phyloP scores from a whole-genome alignment of 2,888 invertebrate genomes.

The Diarsia brunnea region DNA sequence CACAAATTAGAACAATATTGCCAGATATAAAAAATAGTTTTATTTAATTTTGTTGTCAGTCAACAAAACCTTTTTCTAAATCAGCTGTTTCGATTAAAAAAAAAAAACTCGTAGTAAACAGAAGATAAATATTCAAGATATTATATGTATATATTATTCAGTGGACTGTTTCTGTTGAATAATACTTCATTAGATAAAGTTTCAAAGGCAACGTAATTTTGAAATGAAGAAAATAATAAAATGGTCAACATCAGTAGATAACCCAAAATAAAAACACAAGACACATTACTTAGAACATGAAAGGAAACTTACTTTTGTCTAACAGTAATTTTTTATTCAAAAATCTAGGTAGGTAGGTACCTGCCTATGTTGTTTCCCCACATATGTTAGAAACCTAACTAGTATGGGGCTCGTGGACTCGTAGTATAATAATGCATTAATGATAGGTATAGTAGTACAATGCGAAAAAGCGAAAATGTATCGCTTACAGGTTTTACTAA shows the following conservation, averaged over 20 bases:
- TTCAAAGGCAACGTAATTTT: neutral
- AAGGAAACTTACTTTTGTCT: neutral
- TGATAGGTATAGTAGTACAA: no score
- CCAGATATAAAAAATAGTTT: neutral
- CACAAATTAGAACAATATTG: slow-evolving; percentile 8
- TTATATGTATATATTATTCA: no score
- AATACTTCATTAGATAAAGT: neutral
- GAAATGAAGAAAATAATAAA: neutral
- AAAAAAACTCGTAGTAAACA: neutral
- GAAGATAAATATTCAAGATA: neutral
- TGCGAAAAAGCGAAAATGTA: neutral
- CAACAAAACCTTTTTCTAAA: neutral
- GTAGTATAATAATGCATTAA: no score
- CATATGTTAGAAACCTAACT: no score
- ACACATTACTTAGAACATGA: neutral
- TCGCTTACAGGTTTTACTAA: neutral
- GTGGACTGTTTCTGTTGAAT: neutral
- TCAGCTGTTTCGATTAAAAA: neutral
- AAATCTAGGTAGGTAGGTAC: neutral
- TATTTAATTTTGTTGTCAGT: neutral
- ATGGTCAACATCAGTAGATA: neutral
- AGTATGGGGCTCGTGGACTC: neutral
- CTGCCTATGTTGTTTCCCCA: no score
- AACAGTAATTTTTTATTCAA: neutral
- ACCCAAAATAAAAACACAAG: neutral